Percentiles rank a stretch among this genome's conserved stretches.
phyloP scores from a whole-genome alignment of 1,140 invertebrate genomes.

The Papilio aristodemus region DNA sequence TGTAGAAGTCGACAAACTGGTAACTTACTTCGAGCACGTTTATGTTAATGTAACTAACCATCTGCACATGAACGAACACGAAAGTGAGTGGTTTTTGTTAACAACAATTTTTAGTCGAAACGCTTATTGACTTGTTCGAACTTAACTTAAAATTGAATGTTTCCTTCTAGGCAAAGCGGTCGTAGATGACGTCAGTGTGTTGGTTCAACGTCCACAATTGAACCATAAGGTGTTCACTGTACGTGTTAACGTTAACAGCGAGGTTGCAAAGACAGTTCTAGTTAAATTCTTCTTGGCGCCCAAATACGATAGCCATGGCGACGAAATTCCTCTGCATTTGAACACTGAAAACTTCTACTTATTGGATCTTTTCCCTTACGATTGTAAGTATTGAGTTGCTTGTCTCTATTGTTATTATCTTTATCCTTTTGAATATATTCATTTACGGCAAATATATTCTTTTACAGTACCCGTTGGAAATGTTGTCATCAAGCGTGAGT shows the following conservation, averaged over 20 bases:
- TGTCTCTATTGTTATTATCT: too few species aligned
- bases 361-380: conserved; percentile 77
- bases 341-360: conserved; percentile 81
- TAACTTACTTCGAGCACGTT: conserved; percentile 83
- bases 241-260: conserved; percentile 58
- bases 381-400: conserved; percentile 55
- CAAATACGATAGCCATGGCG: conserved; percentile 81
- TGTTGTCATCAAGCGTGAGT: conserved; percentile 72
- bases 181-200: conserved; percentile 63
- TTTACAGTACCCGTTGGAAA: conserved; percentile 69
- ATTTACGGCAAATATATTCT: neutral
- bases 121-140: too few species aligned
- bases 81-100: conserved; percentile 44
- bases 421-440: neutral
- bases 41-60: conserved; percentile 81
- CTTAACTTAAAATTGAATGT: neutral
- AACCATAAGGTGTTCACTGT: conserved; percentile 86
- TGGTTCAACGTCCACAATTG: conserved; percentile 78
- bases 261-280: conserved; percentile 59
- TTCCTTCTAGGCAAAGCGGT: conserved; percentile 45
- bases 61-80: conserved; percentile 58
- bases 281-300: conserved; percentile 86
- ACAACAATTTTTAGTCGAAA: neutral
- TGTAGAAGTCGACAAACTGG: conserved; percentile 82
- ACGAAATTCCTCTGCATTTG: conserved; percentile 76